Conservation (phyloP, 2,888 invertebrate genomes). For the Chymomyza caudatula region DNA sequence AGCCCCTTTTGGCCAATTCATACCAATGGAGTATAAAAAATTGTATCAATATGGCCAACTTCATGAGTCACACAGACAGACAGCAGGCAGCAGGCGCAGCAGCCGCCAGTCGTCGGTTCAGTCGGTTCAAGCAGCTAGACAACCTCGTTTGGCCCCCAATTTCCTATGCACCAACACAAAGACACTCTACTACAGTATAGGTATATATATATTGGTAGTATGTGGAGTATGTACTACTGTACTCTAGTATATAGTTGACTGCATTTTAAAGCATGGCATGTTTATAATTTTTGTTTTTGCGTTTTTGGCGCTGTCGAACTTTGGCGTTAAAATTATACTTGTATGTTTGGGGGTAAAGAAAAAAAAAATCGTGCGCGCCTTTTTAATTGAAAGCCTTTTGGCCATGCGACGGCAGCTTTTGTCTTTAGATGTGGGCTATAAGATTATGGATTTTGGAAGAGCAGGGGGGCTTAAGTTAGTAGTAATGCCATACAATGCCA, state of each 20-base stretch:
- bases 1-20: background rate
- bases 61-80: slow-evolving; percentile 46
- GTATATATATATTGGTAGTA: background rate
- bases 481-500: background rate
- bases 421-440: slow-evolving; percentile 1
- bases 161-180: background rate
- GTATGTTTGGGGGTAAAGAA: slow-evolving; percentile 5
- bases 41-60: slow-evolving; percentile 46
- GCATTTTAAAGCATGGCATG: background rate
- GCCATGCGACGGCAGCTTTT: slow-evolving; percentile 35
- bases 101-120: background rate
- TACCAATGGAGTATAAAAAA: slow-evolving; percentile 15
- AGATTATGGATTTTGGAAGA: background rate
- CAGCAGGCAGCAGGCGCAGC: background rate
- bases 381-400: slow-evolving; percentile 61
- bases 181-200: background rate
- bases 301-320: slow-evolving; percentile 46
- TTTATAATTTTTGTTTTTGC: slow-evolving; percentile 10
- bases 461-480: background rate
- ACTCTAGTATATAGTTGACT: slow-evolving; percentile 1
- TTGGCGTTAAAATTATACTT: slow-evolving; percentile 48
- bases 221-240: background rate
- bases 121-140: slow-evolving; percentile 10
- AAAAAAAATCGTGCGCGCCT: slow-evolving; percentile 53
- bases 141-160: slow-evolving; percentile 1